Evolutionary conservation across 1,140 invertebrate species (phyloP).

Genomic region (Aporrectodea caliginosa): DNA sequence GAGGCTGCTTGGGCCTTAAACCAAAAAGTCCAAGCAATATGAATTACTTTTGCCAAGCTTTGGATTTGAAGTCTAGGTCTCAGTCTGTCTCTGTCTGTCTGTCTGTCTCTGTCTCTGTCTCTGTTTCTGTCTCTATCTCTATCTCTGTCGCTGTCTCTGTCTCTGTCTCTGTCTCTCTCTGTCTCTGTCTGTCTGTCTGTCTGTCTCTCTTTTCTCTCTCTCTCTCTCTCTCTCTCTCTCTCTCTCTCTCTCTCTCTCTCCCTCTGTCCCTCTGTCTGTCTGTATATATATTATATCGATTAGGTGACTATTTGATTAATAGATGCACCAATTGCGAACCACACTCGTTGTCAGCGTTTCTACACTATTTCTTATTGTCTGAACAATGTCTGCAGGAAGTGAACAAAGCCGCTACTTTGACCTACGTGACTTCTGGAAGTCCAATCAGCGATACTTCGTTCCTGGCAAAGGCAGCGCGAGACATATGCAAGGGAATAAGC

Average conservation of each 20-base stretch:
- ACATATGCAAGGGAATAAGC: conserved; percentile 8
- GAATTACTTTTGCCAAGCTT: too few relatives aligned
- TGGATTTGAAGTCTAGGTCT: too few relatives aligned
- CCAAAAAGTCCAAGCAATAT: too few relatives aligned
- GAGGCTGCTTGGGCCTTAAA: too few relatives aligned
- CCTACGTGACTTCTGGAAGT: conserved; percentile 15
- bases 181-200: neutral
- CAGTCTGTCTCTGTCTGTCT: neutral
- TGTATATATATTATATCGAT: too few relatives aligned
- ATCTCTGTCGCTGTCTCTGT: neutral
- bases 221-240: neutral
- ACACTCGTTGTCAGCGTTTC: too few relatives aligned
- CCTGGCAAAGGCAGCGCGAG: conserved; percentile 1
- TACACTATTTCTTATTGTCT: too few relatives aligned
- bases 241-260: neutral
- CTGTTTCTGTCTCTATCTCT: neutral
- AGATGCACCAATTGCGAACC: too few relatives aligned
- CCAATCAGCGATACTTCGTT: conserved; percentile 14
- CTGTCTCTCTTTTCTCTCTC: neutral
- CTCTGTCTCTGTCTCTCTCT: neutral
- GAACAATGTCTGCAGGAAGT: too few relatives aligned
- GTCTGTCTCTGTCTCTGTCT: neutral
- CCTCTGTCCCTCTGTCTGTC: neutral
- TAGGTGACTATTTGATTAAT: too few relatives aligned
- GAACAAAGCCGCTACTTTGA: neutral